These are phyloP conservation scores for Caenorhabditis becei DNA, from an alignment of 2,888 invertebrate genomes.

Conservation along the genomic window DNA sequence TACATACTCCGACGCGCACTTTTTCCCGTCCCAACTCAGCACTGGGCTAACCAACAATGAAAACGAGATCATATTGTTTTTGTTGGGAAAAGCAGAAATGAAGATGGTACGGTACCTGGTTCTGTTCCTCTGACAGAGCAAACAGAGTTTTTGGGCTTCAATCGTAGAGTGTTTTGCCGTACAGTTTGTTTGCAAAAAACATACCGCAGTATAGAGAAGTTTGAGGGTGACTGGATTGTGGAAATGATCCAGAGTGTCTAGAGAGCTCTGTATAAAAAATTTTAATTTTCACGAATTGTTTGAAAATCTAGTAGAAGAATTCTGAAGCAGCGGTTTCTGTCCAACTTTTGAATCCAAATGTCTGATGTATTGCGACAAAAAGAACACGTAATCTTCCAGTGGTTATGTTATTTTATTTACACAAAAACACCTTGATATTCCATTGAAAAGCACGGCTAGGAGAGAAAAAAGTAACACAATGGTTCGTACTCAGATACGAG, in stretches of 20 bases:
- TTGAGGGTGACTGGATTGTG: background rate
- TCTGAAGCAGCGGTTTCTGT: too few relatives aligned
- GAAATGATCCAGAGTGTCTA: background rate
- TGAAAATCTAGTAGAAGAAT: too few relatives aligned
- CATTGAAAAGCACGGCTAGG: background rate
- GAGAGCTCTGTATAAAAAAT: background rate
- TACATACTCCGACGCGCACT: constrained; percentile 43
- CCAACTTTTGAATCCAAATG: too few relatives aligned
- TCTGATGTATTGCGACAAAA: too few relatives aligned
- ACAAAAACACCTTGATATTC: constrained; percentile 1
- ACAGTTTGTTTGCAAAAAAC: constrained; percentile 4
- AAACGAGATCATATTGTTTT: background rate
- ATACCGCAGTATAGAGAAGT: constrained; percentile 3
- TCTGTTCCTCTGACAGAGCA: background rate
- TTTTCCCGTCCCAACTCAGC: background rate
- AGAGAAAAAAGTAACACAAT: background rate
- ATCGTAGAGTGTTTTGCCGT: constrained; percentile 3
- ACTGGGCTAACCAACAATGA: too few relatives aligned
- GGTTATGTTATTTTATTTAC: constrained; percentile 5
- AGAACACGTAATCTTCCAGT: background rate
- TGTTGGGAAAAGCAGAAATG: background rate
- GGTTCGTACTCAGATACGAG: constrained; percentile 9
- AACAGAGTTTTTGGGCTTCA: constrained; percentile 1
- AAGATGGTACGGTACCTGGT: constrained; percentile 8
- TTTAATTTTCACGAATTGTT: too few relatives aligned